Evolutionary conservation across 2,888 invertebrate genomes (phyloP).

Genomic region (Eupithecia inturbata): DNA sequence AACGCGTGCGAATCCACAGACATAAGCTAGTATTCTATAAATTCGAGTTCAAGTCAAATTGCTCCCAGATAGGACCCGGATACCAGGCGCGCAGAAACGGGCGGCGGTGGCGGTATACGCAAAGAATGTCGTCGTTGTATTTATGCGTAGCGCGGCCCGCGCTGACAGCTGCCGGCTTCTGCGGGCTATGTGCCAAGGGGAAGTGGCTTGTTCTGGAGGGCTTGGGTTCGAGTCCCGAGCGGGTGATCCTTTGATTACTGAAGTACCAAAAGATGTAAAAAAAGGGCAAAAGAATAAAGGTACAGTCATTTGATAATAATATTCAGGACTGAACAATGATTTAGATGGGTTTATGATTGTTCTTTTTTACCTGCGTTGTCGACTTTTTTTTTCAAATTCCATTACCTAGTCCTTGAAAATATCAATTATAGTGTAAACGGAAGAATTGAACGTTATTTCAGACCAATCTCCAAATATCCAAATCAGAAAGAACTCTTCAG

Average conservation of each 20-base stretch:
- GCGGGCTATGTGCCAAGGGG: slow-evolving; percentile 18
- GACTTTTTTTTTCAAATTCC: background rate
- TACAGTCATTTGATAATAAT: background rate
- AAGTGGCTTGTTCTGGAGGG: background rate
- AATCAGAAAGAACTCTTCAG: background rate
- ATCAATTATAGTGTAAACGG: background rate
- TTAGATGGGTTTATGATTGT: too few species aligned
- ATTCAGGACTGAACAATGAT: background rate
- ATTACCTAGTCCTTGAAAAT: background rate
- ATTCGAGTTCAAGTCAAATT: slow-evolving; percentile 41
- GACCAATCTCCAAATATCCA: background rate
- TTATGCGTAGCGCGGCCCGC: slow-evolving; percentile 68
- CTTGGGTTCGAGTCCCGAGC: background rate
- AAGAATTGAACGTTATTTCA: background rate
- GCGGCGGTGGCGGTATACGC: slow-evolving; percentile 61
- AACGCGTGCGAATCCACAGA: background rate
- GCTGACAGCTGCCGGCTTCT: slow-evolving; percentile 66
- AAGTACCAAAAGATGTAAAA: background rate
- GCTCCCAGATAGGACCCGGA: slow-evolving; percentile 49
- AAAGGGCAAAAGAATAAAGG: too few species aligned
- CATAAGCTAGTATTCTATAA: background rate
- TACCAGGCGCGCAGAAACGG: slow-evolving; percentile 59
- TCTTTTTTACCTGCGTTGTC: background rate
- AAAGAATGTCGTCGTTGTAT: slow-evolving; percentile 75
- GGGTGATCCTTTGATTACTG: background rate